Evolutionary conservation across 2,797 vertebrate species (phyloP), one percentile per base, ranked within the genome.

Genomic region (Ceyx erithaca): DNA sequence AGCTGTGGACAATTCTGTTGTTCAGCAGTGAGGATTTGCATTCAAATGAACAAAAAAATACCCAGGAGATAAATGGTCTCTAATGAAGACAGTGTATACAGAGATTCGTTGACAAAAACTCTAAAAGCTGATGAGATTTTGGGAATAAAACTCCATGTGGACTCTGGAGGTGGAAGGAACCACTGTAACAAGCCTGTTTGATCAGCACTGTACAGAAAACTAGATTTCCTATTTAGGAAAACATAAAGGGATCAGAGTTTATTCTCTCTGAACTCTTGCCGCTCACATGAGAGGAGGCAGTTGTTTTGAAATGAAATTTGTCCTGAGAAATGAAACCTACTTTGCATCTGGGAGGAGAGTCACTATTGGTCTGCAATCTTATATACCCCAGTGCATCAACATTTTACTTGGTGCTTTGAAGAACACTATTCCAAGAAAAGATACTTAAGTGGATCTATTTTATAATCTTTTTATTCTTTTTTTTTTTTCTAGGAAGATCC

Each of bases 1-100:
- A 11, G 52, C 21, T 70, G 73, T 75, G 90, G 83, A 85, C 52
- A 40, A 78, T 90, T 76, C 70, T 45, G 80, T 70, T 94, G 81
- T 92, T 91, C 89, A 31, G 37, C 40, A 51, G 41, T 30, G 55
- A 82, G 40, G 72, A 85, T 79, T 92, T 84, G 57, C 63, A 85
- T 92, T 72, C 59, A 80, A 64, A 90, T 66, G 68, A 62, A 57
- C 5, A 9, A 55, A 58, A 87, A 52, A 70, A 37, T 37, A 41
- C 49, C 58, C 43, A 19, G 54, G 83, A 79, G 68, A 69, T 15
- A 59, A 55, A 69, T 45, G 57, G 57, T 46, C 75, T 92, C 31
- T 85, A 96, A 86, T 90, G 91, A 95, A 94, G 91, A 94, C 12
- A 82, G 67, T 54, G 37, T 57, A 81, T 45, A 83, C 13, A 76